Percentiles rank a stretch among this genome's conserved stretches.
Evolutionary conservation across 2,888 invertebrate species (phyloP).

Genomic region (Coremacera marginata): DNA sequence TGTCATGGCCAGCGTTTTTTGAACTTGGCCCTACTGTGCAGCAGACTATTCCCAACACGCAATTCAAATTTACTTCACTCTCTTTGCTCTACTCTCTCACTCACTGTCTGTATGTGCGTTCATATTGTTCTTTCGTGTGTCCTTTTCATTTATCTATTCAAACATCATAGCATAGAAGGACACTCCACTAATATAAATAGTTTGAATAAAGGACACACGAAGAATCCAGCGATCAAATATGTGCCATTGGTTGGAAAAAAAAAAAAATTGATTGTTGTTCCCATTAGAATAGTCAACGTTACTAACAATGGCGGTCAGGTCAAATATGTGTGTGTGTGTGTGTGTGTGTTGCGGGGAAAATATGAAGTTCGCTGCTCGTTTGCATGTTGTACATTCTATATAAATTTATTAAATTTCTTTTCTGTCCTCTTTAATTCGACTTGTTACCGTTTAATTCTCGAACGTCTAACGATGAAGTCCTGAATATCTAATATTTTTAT

Average conservation of each 20-base stretch:
- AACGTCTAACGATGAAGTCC: background rate
- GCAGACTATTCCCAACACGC: background rate
- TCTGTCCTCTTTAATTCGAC: background rate
- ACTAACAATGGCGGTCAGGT: background rate
- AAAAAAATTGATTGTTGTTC: conserved; percentile 21
- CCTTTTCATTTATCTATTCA: conserved; percentile 21
- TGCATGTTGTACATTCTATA: background rate
- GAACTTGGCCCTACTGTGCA: too few relatives aligned
- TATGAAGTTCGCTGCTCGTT: background rate
- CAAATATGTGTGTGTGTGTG: too few relatives aligned
- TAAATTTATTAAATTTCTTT: background rate
- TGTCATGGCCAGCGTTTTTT: too few relatives aligned
- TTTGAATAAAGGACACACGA: conserved; percentile 13
- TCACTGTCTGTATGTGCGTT: background rate
- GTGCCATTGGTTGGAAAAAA: conserved; percentile 6
- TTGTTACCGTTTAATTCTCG: background rate
- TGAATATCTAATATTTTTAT: background rate
- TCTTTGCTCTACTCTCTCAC: background rate
- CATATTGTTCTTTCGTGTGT: conserved; percentile 10
- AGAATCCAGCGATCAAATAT: background rate
- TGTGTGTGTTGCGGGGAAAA: too few relatives aligned
- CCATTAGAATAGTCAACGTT: conserved; percentile 15
- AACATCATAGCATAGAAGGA: background rate
- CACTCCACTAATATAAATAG: conserved; percentile 7
- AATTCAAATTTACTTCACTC: background rate